Evolutionary conservation across 2,888 invertebrate species (phyloP).

Genomic region (Tetragnatha montana): DNA sequence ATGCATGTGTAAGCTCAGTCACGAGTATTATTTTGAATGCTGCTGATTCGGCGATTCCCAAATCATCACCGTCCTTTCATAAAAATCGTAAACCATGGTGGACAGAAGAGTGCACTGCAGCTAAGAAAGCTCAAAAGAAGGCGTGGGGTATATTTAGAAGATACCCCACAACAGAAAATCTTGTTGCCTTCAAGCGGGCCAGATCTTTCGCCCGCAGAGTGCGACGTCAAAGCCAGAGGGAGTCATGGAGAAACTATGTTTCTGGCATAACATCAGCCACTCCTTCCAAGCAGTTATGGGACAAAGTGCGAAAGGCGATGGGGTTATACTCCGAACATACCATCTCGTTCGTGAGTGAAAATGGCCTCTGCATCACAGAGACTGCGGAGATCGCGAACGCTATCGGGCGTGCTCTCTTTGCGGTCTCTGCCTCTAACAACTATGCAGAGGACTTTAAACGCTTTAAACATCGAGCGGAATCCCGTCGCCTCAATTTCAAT

Average conservation of each 20-base stretch:
- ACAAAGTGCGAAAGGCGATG: background rate
- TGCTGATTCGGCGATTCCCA: background rate
- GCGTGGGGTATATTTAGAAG: background rate
- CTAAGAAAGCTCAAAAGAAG: background rate
- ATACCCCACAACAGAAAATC: background rate
- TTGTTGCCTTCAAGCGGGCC: background rate
- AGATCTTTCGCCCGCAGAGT: background rate
- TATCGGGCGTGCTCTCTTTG: background rate
- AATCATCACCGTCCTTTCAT: background rate
- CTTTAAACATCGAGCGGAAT: too few relatives aligned
- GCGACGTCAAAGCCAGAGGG: background rate
- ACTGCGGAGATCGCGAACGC: background rate
- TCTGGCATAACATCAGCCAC: background rate
- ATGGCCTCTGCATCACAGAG: background rate
- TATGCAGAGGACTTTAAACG: too few relatives aligned
- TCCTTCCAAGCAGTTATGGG: background rate
- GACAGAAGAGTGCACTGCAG: background rate
- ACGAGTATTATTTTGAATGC: background rate
- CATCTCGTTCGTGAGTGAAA: background rate
- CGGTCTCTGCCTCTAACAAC: too few relatives aligned
- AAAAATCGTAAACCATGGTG: background rate
- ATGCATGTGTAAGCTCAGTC: background rate
- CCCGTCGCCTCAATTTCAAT: background rate
- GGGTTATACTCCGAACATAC: background rate
- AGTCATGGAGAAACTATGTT: slow-evolving; percentile 3